These are phyloP conservation scores for Melanogrammus aeglefinus DNA, from an alignment of 2,797 vertebrate genomes.

Conservation along the genomic window DNA sequence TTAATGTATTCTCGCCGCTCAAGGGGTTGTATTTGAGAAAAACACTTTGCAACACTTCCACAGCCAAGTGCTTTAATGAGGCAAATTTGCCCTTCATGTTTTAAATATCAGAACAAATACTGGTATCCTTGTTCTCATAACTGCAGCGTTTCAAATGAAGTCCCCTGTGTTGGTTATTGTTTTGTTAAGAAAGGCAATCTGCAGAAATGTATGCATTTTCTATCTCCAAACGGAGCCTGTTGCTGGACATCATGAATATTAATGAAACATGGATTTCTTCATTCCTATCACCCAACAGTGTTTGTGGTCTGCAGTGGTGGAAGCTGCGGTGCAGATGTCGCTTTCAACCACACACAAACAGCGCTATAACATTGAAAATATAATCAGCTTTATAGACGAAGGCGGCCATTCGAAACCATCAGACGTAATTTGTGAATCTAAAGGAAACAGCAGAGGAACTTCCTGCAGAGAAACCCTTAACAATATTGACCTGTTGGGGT, in stretches of 20 bases:
- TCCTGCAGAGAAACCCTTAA: slow-evolving; percentile 49
- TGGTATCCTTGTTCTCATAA: slow-evolving; percentile 19
- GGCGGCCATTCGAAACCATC: slow-evolving; percentile 40
- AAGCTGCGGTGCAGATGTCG: slow-evolving; percentile 57
- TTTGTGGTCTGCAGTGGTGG: slow-evolving; percentile 27
- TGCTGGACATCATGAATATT: slow-evolving; percentile 29
- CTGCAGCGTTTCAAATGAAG: slow-evolving; percentile 25
- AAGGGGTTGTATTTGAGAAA: slow-evolving; percentile 1
- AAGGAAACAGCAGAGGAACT: slow-evolving; percentile 41
- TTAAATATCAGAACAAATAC: slow-evolving; percentile 24
- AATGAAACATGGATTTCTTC: slow-evolving; percentile 28
- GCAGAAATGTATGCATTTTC: slow-evolving; percentile 31
- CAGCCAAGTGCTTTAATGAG: slow-evolving; percentile 6
- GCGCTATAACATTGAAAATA: slow-evolving; percentile 58
- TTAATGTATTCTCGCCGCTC: slow-evolving; percentile 5
- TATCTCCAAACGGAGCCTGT: slow-evolving; percentile 23
- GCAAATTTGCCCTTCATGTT: slow-evolving; percentile 7
- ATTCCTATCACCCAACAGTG: slow-evolving; percentile 41
- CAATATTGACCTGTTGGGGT: slow-evolving; percentile 35
- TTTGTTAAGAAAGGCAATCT: slow-evolving; percentile 23
- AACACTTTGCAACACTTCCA: slow-evolving; percentile 9
- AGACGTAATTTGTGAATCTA: slow-evolving; percentile 48
- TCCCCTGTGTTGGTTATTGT: slow-evolving; percentile 8
- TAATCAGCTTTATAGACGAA: slow-evolving; percentile 38
- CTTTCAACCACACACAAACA: slow-evolving; percentile 49